phyloP scores from a whole-genome alignment of 2,113 vertebrate species.

The Dasyurus viverrinus region DNA sequence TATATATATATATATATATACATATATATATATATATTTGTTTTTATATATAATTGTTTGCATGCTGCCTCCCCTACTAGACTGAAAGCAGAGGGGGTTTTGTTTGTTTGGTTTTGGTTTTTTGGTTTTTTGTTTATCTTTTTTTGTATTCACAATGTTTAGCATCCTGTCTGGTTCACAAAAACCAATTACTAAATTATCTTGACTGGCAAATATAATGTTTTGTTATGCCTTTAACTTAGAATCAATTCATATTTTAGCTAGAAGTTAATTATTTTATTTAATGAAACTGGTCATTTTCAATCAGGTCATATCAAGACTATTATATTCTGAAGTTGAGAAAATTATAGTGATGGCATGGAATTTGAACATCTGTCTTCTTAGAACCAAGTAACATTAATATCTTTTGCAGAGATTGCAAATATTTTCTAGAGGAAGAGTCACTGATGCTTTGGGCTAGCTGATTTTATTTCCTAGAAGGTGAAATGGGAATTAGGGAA shows the following conservation, averaged over 20 bases:
- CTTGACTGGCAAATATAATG: not conserved
- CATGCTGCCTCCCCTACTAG: not conserved
- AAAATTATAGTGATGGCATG: not conserved
- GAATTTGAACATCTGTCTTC: not conserved
- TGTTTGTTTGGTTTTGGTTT: too few species aligned
- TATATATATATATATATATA: too few species aligned
- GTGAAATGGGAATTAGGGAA: not conserved
- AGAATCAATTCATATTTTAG: not conserved
- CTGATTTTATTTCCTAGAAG: slow-evolving; percentile 26
- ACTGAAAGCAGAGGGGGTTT: not conserved
- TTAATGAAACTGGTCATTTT: not conserved
- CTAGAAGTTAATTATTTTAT: slow-evolving; percentile 12
- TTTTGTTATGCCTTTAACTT: not conserved
- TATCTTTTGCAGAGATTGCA: not conserved
- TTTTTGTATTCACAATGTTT: not conserved
- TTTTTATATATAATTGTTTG: not conserved
- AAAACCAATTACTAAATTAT: not conserved
- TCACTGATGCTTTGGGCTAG: not conserved
- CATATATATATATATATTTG: too few species aligned
- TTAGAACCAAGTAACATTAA: not conserved
- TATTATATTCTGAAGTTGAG: not conserved
- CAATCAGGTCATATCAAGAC: not conserved
- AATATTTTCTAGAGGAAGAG: not conserved
- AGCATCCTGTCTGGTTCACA: not conserved
- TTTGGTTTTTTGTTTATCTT: not conserved